phyloP scores from a whole-genome alignment of 2,113 vertebrate genomes.

The Larimichthys polyactis region DNA sequence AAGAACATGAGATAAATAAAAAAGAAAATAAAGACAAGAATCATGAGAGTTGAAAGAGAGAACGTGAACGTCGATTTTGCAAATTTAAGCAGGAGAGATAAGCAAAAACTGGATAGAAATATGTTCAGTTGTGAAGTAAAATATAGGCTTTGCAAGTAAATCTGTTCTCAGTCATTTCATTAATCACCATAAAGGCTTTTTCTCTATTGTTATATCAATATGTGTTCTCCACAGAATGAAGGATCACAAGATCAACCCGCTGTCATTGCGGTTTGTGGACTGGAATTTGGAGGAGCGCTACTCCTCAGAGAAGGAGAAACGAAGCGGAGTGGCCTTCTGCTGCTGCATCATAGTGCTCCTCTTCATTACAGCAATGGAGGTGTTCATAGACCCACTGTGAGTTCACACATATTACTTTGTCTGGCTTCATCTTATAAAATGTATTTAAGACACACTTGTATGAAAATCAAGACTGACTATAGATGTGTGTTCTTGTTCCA shows the following conservation, averaged over 20 bases:
- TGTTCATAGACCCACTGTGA: conserved; percentile 92
- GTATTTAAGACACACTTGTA: neutral
- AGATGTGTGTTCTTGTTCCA: conserved; percentile 64
- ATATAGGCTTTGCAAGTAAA: neutral
- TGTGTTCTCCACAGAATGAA: conserved; percentile 82
- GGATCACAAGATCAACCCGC: conserved; percentile 86
- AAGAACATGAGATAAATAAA: conserved; percentile 62
- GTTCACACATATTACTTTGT: conserved; percentile 19
- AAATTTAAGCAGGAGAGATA: neutral
- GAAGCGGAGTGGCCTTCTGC: conserved; percentile 92
- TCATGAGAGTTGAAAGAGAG: neutral
- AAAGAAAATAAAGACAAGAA: neutral
- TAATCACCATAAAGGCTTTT: neutral
- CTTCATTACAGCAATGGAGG: conserved; percentile 89
- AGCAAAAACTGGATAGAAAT: neutral
- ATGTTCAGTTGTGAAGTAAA: neutral
- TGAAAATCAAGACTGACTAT: neutral
- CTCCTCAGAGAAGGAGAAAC: conserved; percentile 94
- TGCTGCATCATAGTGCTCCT: conserved; percentile 92
- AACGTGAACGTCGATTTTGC: neutral
- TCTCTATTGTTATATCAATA: neutral
- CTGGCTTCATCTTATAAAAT: neutral
- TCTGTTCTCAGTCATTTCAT: neutral
- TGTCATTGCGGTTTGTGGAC: conserved; percentile 90
- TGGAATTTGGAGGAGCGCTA: conserved; percentile 89